Percentiles rank a stretch among this genome's conserved stretches.
Evolutionary conservation across 2,888 invertebrate species (phyloP).

Genomic region (Zaprionus obscuricornis): DNA sequence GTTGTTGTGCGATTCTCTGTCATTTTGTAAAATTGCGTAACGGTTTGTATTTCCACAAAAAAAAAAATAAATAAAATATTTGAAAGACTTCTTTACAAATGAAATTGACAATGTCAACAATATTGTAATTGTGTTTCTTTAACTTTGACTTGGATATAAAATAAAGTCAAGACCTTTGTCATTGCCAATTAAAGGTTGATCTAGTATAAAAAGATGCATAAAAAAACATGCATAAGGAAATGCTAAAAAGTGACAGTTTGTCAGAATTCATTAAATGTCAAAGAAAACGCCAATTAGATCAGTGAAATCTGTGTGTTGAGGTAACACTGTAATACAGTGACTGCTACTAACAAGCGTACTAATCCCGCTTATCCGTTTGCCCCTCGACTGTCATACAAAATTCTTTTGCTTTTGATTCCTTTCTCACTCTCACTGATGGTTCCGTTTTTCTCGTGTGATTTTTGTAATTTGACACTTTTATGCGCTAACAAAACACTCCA

Average conservation of each 20-base stretch:
- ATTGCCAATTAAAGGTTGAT: conserved; percentile 62
- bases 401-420: too few relatives aligned
- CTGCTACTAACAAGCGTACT: conserved; percentile 60
- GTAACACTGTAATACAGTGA: conserved; percentile 23
- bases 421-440: not conserved
- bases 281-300: conserved; percentile 56
- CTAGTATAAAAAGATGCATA: conserved; percentile 18
- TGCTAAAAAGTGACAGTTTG: conserved; percentile 46
- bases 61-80: too few relatives aligned
- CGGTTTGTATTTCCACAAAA: not conserved
- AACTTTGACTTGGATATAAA: not conserved
- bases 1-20: too few relatives aligned
- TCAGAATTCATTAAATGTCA: conserved; percentile 60
- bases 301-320: conserved; percentile 4
- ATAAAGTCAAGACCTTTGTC: conserved; percentile 68
- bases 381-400: too few relatives aligned
- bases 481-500: conserved; percentile 52
- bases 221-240: conserved; percentile 3
- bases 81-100: too few relatives aligned
- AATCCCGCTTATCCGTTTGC: conserved; percentile 66
- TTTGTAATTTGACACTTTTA: conserved; percentile 74
- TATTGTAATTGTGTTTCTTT: conserved; percentile 47
- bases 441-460: conserved; percentile 66
- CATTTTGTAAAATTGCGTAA: conserved; percentile 46
- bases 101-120: conserved; percentile 40